phyloP scores from a whole-genome alignment of 2,113 vertebrate genomes.

The Cisticola juncidis region DNA sequence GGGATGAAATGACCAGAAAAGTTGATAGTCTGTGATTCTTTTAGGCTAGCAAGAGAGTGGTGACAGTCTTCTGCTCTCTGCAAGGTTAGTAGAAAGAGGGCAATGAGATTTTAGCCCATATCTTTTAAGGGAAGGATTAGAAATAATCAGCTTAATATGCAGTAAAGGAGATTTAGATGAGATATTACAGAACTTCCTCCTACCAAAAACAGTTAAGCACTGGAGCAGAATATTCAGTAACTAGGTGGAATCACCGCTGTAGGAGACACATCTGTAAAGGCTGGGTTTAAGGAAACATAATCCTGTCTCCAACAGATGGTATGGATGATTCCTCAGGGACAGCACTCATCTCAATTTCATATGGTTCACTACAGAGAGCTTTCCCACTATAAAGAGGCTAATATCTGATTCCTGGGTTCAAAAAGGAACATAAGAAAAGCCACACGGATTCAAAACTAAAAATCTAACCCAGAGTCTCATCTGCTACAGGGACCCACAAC shows the following conservation, averaged over 20 bases:
- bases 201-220: not conserved
- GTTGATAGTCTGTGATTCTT: not conserved
- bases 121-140: not conserved
- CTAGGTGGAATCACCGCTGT: not conserved
- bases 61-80: not conserved
- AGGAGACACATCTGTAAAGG: not conserved
- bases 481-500: not conserved
- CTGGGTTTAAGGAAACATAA: not conserved
- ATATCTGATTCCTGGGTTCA: not conserved
- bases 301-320: not conserved
- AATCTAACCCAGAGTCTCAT: not conserved
- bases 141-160: constrained; percentile 4
- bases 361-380: not conserved
- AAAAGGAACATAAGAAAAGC: not conserved
- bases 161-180: not conserved
- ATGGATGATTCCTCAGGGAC: not conserved
- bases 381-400: not conserved
- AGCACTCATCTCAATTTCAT: not conserved
- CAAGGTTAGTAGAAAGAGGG: not conserved
- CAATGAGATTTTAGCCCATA: not conserved
- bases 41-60: not conserved
- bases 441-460: not conserved
- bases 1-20: not conserved
- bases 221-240: not conserved
- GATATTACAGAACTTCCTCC: not conserved